Conservation (phyloP, 1,140 invertebrate species). For the Trachymyrmex cornetzi region DNA sequence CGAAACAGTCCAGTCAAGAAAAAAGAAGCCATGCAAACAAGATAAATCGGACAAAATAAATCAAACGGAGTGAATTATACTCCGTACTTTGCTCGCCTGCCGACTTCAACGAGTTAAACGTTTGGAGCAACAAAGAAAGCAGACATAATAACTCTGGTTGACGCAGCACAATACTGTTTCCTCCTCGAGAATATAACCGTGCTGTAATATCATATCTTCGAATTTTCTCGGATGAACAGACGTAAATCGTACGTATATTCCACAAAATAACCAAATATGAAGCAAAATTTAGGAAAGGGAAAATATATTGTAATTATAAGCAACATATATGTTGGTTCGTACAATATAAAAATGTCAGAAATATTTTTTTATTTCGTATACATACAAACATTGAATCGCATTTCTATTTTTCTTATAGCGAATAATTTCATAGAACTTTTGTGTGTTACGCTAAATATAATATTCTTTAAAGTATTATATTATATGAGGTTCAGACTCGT, state of each 20-base stretch:
- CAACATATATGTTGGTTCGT: not conserved
- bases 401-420: not conserved
- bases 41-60: conserved; percentile 72
- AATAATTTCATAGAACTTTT: too few species aligned
- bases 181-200: conserved; percentile 48
- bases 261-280: conserved; percentile 26
- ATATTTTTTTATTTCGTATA: not conserved
- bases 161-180: conserved; percentile 58
- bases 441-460: too few species aligned
- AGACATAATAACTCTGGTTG: conserved; percentile 63
- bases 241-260: conserved; percentile 28
- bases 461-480: not conserved
- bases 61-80: conserved; percentile 72
- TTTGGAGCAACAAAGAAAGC: conserved; percentile 58
- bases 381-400: not conserved
- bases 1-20: not conserved
- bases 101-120: conserved; percentile 55
- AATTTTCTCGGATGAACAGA: conserved; percentile 48
- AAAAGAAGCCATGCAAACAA: conserved; percentile 65
- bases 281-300: not conserved
- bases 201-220: conserved; percentile 52
- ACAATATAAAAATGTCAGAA: not conserved
- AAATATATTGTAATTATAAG: conserved; percentile 8
- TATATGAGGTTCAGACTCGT: not conserved
- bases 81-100: conserved; percentile 60